A percentile compares a stretch with the other conserved stretches of the same genome.
Evolutionary conservation across 2,888 invertebrate species (phyloP).

Genomic region (Lamellibrachia satsuma): DNA sequence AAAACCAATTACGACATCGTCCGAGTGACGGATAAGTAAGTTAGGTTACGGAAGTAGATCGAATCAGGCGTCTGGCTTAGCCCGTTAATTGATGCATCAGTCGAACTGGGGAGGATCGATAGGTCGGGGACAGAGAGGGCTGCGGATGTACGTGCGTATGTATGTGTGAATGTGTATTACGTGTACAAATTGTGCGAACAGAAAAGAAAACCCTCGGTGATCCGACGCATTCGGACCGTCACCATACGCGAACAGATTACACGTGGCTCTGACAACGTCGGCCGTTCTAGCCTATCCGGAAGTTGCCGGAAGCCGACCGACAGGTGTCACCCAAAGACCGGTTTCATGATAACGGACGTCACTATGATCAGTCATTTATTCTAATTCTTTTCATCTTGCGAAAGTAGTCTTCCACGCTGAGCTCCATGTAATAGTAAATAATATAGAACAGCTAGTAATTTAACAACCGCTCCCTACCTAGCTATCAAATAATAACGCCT

Average conservation of each 20-base stretch:
- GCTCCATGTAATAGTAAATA: neutral
- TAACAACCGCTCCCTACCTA: neutral
- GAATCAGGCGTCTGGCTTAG: neutral
- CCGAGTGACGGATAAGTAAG: neutral
- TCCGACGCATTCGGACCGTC: neutral
- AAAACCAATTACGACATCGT: conserved; percentile 17
- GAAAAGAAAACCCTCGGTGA: neutral
- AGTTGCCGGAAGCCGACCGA: neutral
- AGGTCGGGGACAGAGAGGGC: neutral
- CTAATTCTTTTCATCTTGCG: neutral
- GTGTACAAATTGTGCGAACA: neutral
- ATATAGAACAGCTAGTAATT: neutral
- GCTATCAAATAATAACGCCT: neutral
- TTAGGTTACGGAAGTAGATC: neutral
- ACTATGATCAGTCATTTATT: neutral
- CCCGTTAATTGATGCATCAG: neutral
- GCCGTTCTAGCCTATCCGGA: neutral
- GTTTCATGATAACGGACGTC: neutral
- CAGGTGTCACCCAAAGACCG: neutral
- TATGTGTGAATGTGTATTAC: conserved; percentile 4
- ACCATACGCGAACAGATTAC: neutral
- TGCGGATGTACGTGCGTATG: conserved; percentile 4
- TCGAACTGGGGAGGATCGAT: neutral
- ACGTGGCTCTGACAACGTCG: neutral
- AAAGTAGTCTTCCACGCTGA: neutral